Base-by-base conservation (phyloP, 1,140 invertebrate species). In the Penaeus indicus region DNA sequence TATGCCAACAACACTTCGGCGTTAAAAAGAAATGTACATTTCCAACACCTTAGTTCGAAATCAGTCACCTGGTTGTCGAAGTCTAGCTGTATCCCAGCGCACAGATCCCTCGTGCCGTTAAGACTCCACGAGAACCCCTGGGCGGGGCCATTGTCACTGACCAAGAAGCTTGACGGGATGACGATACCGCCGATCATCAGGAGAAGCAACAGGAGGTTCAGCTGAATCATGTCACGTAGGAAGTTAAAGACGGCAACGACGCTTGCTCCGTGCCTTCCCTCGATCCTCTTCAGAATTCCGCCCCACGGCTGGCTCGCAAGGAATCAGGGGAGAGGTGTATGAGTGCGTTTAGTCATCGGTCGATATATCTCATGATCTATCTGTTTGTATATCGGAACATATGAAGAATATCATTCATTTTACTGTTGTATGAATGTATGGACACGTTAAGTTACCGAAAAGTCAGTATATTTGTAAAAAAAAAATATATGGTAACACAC, bases 191-290 rank as follows among this genome's bases (percentile, higher is more conserved):
- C 42, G 19, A 89, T 25, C 38, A 89, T 3, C 25, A 90, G 72
- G 47, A 88, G 62, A 7, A 77, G 25, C 22, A 85, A 25, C 54
- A 90, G 13, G 0, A 88, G 63, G 79, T 90, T 89, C n/a, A 90
- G 83, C 54, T 69, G 78, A 22, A 88, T 84, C 75, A 90, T 82
- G 75, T 64, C 82, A 21, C 84, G 86, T 8, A 90, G 54, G 63
- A 90, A 89, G 42, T 89, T 90, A 67, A 90, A 90, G 5, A 88
- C 83, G 19, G 90, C 86, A 22, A 82, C 62, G 0, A 90, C 90
- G 62, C 86, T 85, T 1, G 86, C 78, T 22, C 90, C 90, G 64
- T 88, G 82, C 64, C 27, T 63, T 11, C 90, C 87, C 64, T 90
- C 90, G 38, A 90, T 88, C 32, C 64, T 78, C 42, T 90, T 85